Percentiles rank a stretch among this genome's conserved stretches.
Conservation (phyloP, 2,888 invertebrate genomes). For the Sinelater perroti region DNA sequence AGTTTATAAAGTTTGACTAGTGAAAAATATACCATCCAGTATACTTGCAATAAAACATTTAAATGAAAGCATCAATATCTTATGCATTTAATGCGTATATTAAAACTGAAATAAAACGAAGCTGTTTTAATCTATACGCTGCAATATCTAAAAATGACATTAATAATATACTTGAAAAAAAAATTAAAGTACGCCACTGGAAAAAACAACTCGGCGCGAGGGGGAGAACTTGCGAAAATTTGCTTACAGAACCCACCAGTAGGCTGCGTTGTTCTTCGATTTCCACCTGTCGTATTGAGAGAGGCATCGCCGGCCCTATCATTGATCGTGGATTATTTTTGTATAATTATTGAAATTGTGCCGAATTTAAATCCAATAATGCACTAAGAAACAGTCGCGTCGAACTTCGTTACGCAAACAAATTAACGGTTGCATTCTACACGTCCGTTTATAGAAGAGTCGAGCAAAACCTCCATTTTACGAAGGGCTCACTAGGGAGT, state of each 20-base stretch:
- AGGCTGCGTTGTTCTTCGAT: slow-evolving; percentile 25
- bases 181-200: slow-evolving; percentile 39
- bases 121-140: too few relatives aligned
- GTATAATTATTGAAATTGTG: slow-evolving; percentile 27
- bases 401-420: slow-evolving; percentile 11
- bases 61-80: too few relatives aligned
- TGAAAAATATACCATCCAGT: too few relatives aligned
- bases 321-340: slow-evolving; percentile 58
- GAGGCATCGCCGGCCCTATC: slow-evolving; percentile 52
- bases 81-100: too few relatives aligned
- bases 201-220: too few relatives aligned
- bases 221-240: too few relatives aligned
- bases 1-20: too few relatives aligned
- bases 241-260: too few relatives aligned
- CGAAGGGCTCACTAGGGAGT: slow-evolving; percentile 49
- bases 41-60: too few relatives aligned
- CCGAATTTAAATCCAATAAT: slow-evolving; percentile 21
- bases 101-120: too few relatives aligned
- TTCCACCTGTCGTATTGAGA: slow-evolving; percentile 51
- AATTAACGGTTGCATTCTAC: slow-evolving; percentile 28
- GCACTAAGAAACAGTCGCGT: slow-evolving; percentile 24
- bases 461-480: slow-evolving; percentile 49
- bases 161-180: too few relatives aligned
- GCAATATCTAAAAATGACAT: too few relatives aligned
- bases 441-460: slow-evolving; percentile 25